Evolutionary conservation across 2,113 vertebrate genomes (phyloP).

Genomic region (Pungitius pungitius): DNA sequence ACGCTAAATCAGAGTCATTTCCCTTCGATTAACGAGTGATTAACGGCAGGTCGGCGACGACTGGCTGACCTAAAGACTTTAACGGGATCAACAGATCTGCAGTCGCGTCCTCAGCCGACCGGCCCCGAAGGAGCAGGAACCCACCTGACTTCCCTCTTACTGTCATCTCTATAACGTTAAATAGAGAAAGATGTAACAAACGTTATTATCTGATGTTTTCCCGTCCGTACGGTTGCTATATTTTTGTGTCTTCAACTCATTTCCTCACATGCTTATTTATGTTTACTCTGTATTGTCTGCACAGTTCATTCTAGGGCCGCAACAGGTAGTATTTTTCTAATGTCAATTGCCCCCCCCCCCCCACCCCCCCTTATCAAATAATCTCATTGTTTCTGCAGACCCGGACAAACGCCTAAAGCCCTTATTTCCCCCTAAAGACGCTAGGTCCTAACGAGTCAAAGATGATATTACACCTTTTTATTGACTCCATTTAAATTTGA

Average conservation of each 20-base stretch:
- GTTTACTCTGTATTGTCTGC: background rate
- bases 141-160: background rate
- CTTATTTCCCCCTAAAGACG: background rate
- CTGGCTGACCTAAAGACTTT: conserved; percentile 69
- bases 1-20: conserved; percentile 73
- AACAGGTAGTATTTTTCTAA: background rate
- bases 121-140: background rate
- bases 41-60: conserved; percentile 65
- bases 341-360: too few relatives aligned
- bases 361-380: too few relatives aligned
- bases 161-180: too few relatives aligned
- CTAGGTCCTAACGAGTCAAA: background rate
- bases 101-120: conserved; percentile 28
- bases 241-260: conserved; percentile 22
- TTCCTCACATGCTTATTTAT: conserved; percentile 2
- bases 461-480: background rate
- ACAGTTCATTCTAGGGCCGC: background rate
- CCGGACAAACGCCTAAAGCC: background rate
- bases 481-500: background rate
- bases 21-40: conserved; percentile 77
- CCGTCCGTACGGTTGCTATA: background rate
- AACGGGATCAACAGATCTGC: conserved; percentile 65
- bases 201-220: background rate
- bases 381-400: background rate
- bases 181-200: too few relatives aligned